Conservation (phyloP, 2,888 invertebrate species). For the Tipula helvola region DNA sequence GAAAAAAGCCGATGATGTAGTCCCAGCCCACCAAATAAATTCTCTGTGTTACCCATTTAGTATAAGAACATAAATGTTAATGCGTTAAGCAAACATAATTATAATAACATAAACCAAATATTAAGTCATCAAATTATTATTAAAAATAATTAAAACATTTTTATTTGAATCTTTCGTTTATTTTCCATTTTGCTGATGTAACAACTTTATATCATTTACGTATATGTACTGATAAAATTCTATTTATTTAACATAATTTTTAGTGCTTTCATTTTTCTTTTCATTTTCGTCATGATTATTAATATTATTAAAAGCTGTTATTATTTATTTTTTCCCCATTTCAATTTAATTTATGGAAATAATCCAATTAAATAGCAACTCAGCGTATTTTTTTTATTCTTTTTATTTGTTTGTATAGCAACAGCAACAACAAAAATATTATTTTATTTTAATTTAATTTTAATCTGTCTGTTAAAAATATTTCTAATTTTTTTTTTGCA, state of each 20-base stretch:
- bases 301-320: not conserved
- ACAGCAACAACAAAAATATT: not conserved
- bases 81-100: too few relatives aligned
- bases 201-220: not conserved
- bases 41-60: too few relatives aligned
- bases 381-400: not conserved
- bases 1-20: too few relatives aligned
- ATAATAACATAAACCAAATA: not conserved
- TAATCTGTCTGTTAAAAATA: not conserved
- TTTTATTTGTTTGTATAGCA: not conserved
- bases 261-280: not conserved
- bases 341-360: not conserved
- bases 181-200: not conserved
- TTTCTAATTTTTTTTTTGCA: not conserved
- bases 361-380: not conserved
- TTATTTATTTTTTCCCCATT: not conserved
- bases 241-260: not conserved
- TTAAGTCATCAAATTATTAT: not conserved
- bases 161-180: not conserved
- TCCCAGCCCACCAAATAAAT: too few relatives aligned
- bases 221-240: not conserved
- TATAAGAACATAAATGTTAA: too few relatives aligned
- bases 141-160: not conserved
- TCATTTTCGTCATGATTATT: not conserved
- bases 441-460: not conserved